Base-by-base conservation (phyloP, 2,888 invertebrate genomes). In the Sinotaia quadrata region DNA sequence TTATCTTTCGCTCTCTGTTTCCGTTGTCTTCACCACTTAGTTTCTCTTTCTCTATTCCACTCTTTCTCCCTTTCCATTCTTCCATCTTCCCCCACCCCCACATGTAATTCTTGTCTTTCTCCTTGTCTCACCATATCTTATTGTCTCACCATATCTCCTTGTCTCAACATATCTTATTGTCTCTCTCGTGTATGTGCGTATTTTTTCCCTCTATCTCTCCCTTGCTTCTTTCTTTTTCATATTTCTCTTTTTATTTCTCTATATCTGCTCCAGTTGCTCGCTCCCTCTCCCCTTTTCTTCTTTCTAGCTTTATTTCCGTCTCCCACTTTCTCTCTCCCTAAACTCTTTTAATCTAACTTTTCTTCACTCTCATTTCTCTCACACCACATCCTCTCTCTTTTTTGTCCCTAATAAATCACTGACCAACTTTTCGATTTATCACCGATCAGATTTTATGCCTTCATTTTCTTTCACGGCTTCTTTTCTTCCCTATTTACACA, bases 81-180 rank as follows among this genome's bases (percentile, higher is more conserved):
- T 62, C 49, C 47, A 31, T 62, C 62, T 62, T 21, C 51, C 62
- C 24, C 62, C 33, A 4, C 24, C 62, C 51, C 62, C 34, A 47
- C 51, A 47, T 31, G 49, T 49, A 47, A n/a, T 31, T 62, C 49
- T 49, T 51, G 29, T 33, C 51, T 33, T 62, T 51, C 47, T 47
- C 51, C 49, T 62, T 51, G 29, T 51, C 31, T 33, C 33, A n/a
- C 24, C n/a, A 15, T 27, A 15, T 27, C 37, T 37, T 31, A 27
- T 31, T 34, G 34, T 37, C 65, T 54, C 54, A 41, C 52, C 56
- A 37, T 56, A 41, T 65, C 56, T 65, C 56, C 56, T 56, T 65
- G 56, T 65, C 65, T 65, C 65, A 56, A 41, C 56, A 54, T 65
- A 41, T 63, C 63, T 63, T 54, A 52, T 37, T 63, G 52, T 63